Percentiles rank a stretch among this genome's conserved stretches.
Conservation (phyloP, 1,140 invertebrate species). For the Trypoxylus dichotomus region DNA sequence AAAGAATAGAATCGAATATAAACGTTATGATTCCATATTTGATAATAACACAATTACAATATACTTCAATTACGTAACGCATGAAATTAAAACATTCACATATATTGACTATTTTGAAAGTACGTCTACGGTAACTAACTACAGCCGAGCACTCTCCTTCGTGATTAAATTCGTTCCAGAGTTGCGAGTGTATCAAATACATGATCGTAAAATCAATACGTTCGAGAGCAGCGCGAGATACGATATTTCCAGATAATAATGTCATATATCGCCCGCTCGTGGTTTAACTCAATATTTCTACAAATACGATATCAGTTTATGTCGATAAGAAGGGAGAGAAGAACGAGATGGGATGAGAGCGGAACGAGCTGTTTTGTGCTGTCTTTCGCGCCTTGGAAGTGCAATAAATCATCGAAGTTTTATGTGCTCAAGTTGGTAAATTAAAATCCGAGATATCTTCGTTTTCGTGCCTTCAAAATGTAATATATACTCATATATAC, state of each 20-base stretch:
- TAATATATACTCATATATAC: neutral
- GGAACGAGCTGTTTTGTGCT: neutral
- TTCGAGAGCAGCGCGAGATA: neutral
- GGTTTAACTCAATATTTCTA: conserved; percentile 22
- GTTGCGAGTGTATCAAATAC: neutral
- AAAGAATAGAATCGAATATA: too few species aligned
- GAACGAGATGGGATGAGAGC: neutral
- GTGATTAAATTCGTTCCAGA: neutral
- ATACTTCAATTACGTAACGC: too few species aligned
- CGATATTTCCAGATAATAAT: conserved; percentile 21
- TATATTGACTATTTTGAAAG: too few species aligned
- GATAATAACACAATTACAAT: too few species aligned
- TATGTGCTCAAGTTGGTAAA: conserved; percentile 25
- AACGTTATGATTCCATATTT: too few species aligned
- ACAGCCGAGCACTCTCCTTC: neutral
- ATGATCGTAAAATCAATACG: conserved; percentile 18
- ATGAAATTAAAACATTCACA: too few species aligned
- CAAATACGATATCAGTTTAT: conserved; percentile 23
- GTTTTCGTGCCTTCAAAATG: neutral
- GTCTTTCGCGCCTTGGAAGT: neutral
- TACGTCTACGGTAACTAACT: neutral
- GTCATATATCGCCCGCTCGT: conserved; percentile 19
- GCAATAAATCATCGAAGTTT: conserved; percentile 24
- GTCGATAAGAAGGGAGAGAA: neutral
- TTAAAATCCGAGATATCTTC: conserved; percentile 5